These are phyloP conservation scores for Microplitis mediator DNA, from an alignment of 1,140 invertebrate genomes.

Conservation along the genomic window DNA sequence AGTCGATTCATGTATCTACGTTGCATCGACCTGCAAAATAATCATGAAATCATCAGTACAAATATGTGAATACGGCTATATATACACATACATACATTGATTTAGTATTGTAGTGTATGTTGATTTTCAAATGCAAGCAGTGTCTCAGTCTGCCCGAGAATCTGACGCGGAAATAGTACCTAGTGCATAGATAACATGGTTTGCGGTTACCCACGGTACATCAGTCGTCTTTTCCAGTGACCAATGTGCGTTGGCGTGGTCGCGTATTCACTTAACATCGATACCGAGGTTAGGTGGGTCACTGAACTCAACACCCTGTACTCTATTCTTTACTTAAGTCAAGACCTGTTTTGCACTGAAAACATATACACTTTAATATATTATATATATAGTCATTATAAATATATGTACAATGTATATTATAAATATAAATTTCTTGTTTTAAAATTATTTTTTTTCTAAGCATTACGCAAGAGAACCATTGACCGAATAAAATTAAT, in stretches of 20 bases:
- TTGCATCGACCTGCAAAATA: not conserved
- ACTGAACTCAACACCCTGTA: conserved; percentile 39
- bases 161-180: conserved; percentile 48
- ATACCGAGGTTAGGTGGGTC: conserved; percentile 47
- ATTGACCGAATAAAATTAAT: too few relatives aligned
- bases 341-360: not conserved
- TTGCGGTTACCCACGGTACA: conserved; percentile 34
- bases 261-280: conserved; percentile 42
- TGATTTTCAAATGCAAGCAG: not conserved
- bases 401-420: too few relatives aligned
- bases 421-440: too few relatives aligned
- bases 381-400: too few relatives aligned
- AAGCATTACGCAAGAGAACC: too few relatives aligned
- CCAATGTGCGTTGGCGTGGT: conserved; percentile 28
- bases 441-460: too few relatives aligned
- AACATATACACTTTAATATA: too few relatives aligned
- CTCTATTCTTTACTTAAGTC: not conserved
- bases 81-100: conserved; percentile 4
- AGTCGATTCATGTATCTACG: not conserved
- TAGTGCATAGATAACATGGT: conserved; percentile 47
- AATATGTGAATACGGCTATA: not conserved
- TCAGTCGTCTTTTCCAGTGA: not conserved
- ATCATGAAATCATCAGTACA: not conserved
- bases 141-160: conserved; percentile 35
- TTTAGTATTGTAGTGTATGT: conserved; percentile 11